Conservation (phyloP, 1,140 invertebrate species). For the Pollicipes pollicipes region DNA sequence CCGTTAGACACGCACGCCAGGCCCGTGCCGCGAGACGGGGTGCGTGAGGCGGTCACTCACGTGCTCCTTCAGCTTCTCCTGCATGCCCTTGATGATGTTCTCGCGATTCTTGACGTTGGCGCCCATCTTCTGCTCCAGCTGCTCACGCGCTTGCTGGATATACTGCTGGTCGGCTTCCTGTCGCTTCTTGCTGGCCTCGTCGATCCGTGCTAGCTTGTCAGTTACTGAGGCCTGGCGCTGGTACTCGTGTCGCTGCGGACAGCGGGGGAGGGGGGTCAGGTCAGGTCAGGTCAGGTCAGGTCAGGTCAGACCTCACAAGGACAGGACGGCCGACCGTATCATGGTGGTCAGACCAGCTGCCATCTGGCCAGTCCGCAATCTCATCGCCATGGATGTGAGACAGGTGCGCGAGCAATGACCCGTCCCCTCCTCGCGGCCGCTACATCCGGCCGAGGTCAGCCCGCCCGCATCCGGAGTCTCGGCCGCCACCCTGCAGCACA, state of each 20-base stretch:
- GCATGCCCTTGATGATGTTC: slow-evolving; percentile 67
- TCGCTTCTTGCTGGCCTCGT: slow-evolving; percentile 72
- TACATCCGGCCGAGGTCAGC: too few species aligned
- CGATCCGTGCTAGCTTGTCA: slow-evolving; percentile 63
- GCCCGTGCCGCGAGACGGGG: neutral
- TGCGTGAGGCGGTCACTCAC: slow-evolving; percentile 37
- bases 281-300: neutral
- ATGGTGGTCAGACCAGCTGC: too few species aligned
- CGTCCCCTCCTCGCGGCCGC: too few species aligned
- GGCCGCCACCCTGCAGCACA: too few species aligned
- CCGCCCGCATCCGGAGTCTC: too few species aligned
- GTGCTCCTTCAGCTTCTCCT: slow-evolving; percentile 71
- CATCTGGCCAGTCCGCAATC: neutral
- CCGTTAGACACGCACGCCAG: neutral
- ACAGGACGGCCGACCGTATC: too few species aligned
- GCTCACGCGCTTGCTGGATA: slow-evolving; percentile 62
- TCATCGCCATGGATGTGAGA: too few species aligned
- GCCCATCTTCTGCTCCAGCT: slow-evolving; percentile 76
- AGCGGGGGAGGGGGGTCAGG: too few species aligned
- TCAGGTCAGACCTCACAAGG: too few species aligned
- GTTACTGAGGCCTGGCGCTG: slow-evolving; percentile 35
- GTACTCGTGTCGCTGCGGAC: neutral
- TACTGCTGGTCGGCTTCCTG: slow-evolving; percentile 68
- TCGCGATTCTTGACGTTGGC: slow-evolving; percentile 68
- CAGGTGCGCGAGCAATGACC: too few species aligned